These are phyloP conservation scores for Lophura nycthemera DNA, from an alignment of 2,113 vertebrate genomes.

Conservation along the genomic window DNA sequence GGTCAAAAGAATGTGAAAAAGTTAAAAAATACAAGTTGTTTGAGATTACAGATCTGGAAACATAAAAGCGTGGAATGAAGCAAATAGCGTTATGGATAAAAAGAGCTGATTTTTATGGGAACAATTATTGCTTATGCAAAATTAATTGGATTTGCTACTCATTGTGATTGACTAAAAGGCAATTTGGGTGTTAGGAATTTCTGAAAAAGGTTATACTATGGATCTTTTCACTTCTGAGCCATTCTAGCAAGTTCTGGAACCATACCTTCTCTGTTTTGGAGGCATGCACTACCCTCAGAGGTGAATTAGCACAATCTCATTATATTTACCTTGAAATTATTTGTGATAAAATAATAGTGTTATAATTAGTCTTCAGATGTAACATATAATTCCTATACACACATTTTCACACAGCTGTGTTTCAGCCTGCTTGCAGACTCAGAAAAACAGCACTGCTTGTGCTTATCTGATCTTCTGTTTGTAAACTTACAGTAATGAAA, in stretches of 20 bases:
- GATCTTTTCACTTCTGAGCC: background rate
- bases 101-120: background rate
- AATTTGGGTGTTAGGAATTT: background rate
- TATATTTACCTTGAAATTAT: background rate
- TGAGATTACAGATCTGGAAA: background rate
- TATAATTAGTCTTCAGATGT: background rate
- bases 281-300: background rate
- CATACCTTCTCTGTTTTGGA: background rate
- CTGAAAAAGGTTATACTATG: background rate
- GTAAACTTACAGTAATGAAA: background rate
- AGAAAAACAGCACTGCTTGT: background rate
- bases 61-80: background rate
- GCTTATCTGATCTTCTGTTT: background rate
- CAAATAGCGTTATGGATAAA: background rate
- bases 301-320: rapidly evolving
- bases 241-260: background rate
- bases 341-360: background rate
- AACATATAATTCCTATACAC: background rate
- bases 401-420: background rate
- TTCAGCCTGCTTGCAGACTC: background rate
- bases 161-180: background rate
- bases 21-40: background rate
- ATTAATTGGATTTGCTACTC: background rate
- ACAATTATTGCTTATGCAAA: background rate
- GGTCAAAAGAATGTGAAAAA: background rate